phyloP scores from a whole-genome alignment of 2,113 vertebrate species.

The Dromiciops gliroides region DNA sequence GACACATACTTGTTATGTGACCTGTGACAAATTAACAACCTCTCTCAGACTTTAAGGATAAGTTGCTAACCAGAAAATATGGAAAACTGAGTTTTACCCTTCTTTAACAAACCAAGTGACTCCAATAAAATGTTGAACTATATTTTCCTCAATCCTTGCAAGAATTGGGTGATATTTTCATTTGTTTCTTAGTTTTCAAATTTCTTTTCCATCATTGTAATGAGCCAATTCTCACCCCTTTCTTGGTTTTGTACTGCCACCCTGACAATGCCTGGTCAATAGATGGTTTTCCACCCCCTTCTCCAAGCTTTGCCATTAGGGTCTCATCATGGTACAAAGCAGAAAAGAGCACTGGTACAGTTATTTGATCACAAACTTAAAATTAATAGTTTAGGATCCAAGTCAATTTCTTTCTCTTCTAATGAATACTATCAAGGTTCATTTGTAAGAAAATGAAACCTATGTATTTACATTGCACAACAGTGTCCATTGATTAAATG shows the following conservation, averaged over 20 bases:
- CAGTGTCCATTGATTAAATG: too few species aligned
- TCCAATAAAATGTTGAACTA: neutral
- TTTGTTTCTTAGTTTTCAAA: neutral
- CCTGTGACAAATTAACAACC: neutral
- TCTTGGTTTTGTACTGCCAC: neutral
- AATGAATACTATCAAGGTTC: neutral
- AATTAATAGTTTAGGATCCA: neutral
- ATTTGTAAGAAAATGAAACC: neutral
- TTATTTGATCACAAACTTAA: neutral
- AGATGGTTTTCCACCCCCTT: neutral
- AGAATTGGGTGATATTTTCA: neutral
- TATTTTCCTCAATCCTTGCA: neutral
- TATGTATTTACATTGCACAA: neutral
- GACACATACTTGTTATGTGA: neutral
- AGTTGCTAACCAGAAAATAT: too few species aligned
- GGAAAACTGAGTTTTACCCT: too few species aligned
- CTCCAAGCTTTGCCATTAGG: neutral
- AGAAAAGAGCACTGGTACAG: neutral
- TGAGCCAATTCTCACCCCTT: neutral
- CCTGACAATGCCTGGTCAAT: neutral
- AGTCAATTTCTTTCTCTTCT: neutral
- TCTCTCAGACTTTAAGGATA: neutral
- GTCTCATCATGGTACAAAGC: neutral
- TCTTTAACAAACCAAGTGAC: neutral
- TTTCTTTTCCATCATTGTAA: neutral